These are phyloP conservation scores for Dipodomys stephensi DNA, from an alignment of 2,113 vertebrate genomes.

Conservation along the genomic window DNA sequence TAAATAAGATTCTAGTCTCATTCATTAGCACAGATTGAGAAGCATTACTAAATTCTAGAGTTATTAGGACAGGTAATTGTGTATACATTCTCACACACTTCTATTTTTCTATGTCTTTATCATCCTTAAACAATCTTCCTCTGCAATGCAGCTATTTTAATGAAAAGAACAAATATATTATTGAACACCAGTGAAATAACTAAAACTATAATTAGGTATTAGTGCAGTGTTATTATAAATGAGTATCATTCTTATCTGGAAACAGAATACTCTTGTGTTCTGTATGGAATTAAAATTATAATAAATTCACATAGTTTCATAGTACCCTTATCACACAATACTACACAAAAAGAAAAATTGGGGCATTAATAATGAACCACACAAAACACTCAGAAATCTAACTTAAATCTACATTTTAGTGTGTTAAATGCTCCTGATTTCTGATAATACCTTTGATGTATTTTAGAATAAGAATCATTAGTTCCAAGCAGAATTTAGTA, in stretches of 20 bases:
- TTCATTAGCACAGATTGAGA: conserved; percentile 38
- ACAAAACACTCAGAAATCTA: conserved; percentile 43
- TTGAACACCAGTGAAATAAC: conserved; percentile 62
- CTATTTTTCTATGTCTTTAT: conserved; percentile 29
- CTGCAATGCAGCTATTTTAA: conserved; percentile 64
- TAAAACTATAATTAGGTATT: conserved; percentile 63
- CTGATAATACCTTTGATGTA: conserved; percentile 44
- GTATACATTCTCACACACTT: conserved; percentile 32
- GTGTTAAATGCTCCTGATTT: conserved; percentile 32
- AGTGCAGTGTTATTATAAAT: conserved; percentile 65
- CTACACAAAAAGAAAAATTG: conserved; percentile 22
- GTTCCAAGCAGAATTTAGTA: conserved; percentile 38
- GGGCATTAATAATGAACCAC: conserved; percentile 1
- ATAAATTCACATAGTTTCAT: not conserved
- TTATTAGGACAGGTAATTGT: not conserved
- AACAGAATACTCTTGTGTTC: conserved; percentile 64
- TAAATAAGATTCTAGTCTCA: conserved; percentile 40
- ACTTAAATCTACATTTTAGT: not conserved
- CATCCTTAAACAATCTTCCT: not conserved
- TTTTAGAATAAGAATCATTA: conserved; percentile 46
- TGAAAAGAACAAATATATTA: conserved; percentile 61
- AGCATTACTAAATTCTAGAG: conserved; percentile 36
- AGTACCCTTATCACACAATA: not conserved
- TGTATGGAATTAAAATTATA: conserved; percentile 51
- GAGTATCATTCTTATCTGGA: conserved; percentile 63